Conservation (phyloP, 2,888 invertebrate genomes). For the Netelia virgata region DNA sequence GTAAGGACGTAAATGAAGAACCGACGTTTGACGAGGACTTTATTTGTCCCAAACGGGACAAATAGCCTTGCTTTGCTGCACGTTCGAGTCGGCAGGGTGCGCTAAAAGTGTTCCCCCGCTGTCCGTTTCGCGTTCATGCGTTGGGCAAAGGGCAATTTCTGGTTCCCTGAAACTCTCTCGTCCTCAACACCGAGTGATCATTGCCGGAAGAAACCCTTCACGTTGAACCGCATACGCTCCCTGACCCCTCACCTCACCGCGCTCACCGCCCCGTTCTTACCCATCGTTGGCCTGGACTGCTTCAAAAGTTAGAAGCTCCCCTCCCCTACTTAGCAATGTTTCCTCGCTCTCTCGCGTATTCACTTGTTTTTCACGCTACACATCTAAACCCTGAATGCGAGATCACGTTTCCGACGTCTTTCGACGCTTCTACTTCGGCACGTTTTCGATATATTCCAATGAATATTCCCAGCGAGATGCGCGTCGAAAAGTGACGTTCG, state of each 20-base stretch:
- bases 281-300: too few relatives aligned
- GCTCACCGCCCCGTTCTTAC: neutral
- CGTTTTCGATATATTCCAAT: conserved; percentile 38
- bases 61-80: neutral
- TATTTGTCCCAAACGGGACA: neutral
- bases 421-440: conserved; percentile 35
- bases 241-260: neutral
- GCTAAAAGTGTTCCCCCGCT: too few relatives aligned
- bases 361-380: conserved; percentile 18
- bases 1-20: conserved; percentile 4
- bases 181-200: conserved; percentile 20
- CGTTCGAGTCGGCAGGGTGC: neutral
- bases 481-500: neutral
- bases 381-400: conserved; percentile 42
- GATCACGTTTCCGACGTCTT: conserved; percentile 35
- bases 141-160: conserved; percentile 1
- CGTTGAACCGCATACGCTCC: neutral
- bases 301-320: too few relatives aligned
- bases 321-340: conserved; percentile 41
- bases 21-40: conserved; percentile 20
- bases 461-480: conserved; percentile 11
- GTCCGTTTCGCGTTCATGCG: neutral
- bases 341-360: conserved; percentile 25
- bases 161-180: neutral
- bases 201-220: conserved; percentile 22